Conservation (phyloP, 2,113 vertebrate genomes). For the Platycercus adscitus region DNA sequence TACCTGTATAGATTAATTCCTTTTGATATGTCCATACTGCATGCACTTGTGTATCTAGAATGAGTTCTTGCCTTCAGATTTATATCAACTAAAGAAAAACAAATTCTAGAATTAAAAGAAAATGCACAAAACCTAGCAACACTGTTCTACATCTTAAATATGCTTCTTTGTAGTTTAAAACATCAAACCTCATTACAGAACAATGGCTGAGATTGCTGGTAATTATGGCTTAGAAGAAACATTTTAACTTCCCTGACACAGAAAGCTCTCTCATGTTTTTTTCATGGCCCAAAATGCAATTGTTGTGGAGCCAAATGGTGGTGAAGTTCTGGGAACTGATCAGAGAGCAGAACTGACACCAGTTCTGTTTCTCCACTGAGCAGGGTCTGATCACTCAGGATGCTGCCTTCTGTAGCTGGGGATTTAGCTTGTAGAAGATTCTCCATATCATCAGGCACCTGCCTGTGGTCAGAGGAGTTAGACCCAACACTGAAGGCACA, state of each 20-base stretch:
- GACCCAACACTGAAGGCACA: not conserved
- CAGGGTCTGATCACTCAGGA: not conserved
- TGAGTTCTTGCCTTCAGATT: constrained; percentile 18
- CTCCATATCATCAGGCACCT: not conserved
- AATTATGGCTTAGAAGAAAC: constrained; percentile 38
- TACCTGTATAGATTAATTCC: constrained; percentile 27
- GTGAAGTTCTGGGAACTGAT: not conserved
- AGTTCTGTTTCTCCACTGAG: not conserved
- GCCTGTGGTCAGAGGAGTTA: not conserved
- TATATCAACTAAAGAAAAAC: not conserved
- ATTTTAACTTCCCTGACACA: not conserved
- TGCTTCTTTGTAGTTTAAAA: constrained; percentile 31
- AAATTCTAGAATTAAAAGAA: constrained; percentile 17
- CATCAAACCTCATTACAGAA: constrained; percentile 36
- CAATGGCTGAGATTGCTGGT: constrained; percentile 4
- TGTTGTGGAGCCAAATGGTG: not conserved
- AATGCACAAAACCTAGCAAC: not conserved
- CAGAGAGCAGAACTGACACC: not conserved
- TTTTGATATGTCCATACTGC: constrained; percentile 49
- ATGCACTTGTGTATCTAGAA: constrained; percentile 5
- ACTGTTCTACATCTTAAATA: not conserved
- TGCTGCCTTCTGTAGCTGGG: not conserved
- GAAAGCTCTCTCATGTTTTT: not conserved
- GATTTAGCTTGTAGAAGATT: not conserved
- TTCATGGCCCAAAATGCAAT: not conserved